Percentiles rank a stretch among this genome's conserved stretches.
Evolutionary conservation across 2,888 invertebrate species (phyloP).

Genomic region (Synergus laeviventris): DNA sequence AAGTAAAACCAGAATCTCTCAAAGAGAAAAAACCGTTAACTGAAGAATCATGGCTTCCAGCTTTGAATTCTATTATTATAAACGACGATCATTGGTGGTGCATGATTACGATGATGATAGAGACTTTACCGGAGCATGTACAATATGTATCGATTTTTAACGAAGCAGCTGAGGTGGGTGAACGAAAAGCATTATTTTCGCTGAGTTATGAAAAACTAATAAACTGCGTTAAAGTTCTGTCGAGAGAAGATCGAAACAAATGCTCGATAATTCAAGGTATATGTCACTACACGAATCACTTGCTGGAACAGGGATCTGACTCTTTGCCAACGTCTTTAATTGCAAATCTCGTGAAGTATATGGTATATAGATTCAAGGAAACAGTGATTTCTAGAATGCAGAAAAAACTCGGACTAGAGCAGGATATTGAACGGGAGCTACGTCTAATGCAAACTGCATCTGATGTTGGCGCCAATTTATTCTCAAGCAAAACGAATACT

Average conservation of each 20-base stretch:
- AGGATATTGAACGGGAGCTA: slow-evolving; percentile 60
- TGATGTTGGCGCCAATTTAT: slow-evolving; percentile 5
- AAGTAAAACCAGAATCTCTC: not conserved
- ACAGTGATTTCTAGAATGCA: slow-evolving; percentile 55
- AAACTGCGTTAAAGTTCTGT: slow-evolving; percentile 55
- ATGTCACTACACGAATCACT: slow-evolving; percentile 60
- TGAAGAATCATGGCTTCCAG: slow-evolving; percentile 53
- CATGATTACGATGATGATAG: slow-evolving; percentile 64
- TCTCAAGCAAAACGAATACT: slow-evolving; percentile 76
- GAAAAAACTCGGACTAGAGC: slow-evolving; percentile 55
- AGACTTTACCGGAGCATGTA: slow-evolving; percentile 56
- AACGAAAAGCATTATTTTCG: slow-evolving; percentile 57
- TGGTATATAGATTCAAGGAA: slow-evolving; percentile 63
- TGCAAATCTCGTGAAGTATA: slow-evolving; percentile 66
- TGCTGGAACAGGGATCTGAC: slow-evolving; percentile 48
- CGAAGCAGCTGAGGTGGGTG: slow-evolving; percentile 57
- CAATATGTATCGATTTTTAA: slow-evolving; percentile 58
- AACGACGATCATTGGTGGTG: slow-evolving; percentile 68
- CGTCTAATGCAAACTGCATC: slow-evolving; percentile 53
- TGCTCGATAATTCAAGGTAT: slow-evolving; percentile 56
- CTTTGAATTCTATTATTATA: slow-evolving; percentile 56
- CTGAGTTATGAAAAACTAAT: slow-evolving; percentile 60
- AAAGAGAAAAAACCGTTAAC: not conserved
- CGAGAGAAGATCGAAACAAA: slow-evolving; percentile 57
- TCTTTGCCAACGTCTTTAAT: slow-evolving; percentile 59